Evolutionary conservation across 2,113 vertebrate genomes (phyloP).

Genomic region (Aramus guarauna): DNA sequence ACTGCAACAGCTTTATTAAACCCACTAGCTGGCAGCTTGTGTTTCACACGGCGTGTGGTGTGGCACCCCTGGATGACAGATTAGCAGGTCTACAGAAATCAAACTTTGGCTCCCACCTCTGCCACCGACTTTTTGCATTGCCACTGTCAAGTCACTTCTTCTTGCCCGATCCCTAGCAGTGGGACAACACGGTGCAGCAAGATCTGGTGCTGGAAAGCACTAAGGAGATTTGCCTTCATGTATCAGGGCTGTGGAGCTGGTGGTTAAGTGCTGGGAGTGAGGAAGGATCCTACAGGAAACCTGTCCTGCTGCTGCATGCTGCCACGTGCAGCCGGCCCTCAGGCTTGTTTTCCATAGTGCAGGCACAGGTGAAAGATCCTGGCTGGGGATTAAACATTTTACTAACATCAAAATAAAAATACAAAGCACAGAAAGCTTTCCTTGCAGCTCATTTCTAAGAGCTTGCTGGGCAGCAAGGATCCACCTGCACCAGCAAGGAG

Average conservation of each 20-base stretch:
- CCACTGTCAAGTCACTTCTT: neutral
- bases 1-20: neutral
- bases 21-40: neutral
- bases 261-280: neutral
- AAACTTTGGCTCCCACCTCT: neutral
- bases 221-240: neutral
- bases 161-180: neutral
- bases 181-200: neutral
- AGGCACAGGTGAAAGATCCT: neutral
- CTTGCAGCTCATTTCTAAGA: neutral
- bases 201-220: neutral
- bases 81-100: neutral
- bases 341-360: neutral
- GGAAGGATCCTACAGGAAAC: neutral
- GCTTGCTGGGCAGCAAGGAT: neutral
- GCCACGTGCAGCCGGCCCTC: neutral
- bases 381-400: neutral
- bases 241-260: neutral
- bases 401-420: neutral
- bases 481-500: neutral
- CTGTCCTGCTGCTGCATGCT: neutral
- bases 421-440: neutral
- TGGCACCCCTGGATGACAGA: neutral
- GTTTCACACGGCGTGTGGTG: fast-evolving
- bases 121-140: fast-evolving